phyloP scores from a whole-genome alignment of 1,140 invertebrate genomes.

The Nephotettix cincticeps region DNA sequence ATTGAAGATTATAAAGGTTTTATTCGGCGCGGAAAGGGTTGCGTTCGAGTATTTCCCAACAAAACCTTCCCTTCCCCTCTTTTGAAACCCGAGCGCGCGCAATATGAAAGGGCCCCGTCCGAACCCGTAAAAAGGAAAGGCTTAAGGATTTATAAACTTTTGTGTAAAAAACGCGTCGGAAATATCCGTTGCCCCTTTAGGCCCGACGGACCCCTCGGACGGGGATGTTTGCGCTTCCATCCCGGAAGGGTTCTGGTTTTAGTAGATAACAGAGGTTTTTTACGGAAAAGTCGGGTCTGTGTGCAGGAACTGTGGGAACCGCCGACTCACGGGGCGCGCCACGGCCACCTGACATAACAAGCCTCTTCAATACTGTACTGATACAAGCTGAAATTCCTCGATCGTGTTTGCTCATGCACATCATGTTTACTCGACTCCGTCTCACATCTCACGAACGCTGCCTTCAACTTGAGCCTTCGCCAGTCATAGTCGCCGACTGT shows the following conservation, averaged over 20 bases:
- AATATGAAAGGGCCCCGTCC: constrained; percentile 28
- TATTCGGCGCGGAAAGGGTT: constrained; percentile 30
- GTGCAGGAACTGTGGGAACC: too few species aligned
- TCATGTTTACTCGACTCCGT: not conserved
- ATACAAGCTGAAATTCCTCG: constrained; percentile 19
- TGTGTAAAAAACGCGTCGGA: constrained; percentile 30
- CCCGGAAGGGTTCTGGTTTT: constrained; percentile 8
- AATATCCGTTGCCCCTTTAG: constrained; percentile 29
- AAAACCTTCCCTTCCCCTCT: constrained; percentile 31
- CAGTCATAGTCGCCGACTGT: too few species aligned
- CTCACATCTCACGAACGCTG: too few species aligned
- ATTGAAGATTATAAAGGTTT: constrained; percentile 34
- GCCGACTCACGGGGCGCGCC: not conserved
- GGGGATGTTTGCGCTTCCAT: constrained; percentile 27
- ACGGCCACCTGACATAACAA: constrained; percentile 21
- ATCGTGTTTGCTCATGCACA: constrained; percentile 9
- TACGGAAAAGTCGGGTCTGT: not conserved
- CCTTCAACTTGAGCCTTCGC: too few species aligned
- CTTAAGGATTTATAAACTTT: constrained; percentile 35
- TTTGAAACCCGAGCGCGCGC: constrained; percentile 30
- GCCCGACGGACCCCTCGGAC: constrained; percentile 8
- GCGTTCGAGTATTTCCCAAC: constrained; percentile 36
- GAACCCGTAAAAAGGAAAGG: constrained; percentile 31
- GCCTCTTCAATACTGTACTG: constrained; percentile 6
- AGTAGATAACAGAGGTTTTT: constrained; percentile 7